Base-by-base conservation (phyloP, 2,888 invertebrate species). In the Cheiracanthium punctorium region DNA sequence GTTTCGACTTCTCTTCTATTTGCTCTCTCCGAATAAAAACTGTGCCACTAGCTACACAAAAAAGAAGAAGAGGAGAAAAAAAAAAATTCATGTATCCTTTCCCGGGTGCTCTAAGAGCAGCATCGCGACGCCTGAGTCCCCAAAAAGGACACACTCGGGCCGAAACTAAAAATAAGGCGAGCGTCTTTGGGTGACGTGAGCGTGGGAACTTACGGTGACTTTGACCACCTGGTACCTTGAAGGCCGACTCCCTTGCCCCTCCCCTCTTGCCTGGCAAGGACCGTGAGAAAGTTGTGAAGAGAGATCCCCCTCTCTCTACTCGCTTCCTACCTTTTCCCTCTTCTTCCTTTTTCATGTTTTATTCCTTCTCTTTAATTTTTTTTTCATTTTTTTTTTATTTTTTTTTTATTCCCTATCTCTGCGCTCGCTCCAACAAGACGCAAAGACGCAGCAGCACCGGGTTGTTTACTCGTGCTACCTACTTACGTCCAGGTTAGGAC, bases 401-500 rank as follows among this genome's bases (percentile, higher is more conserved):
- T 67, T 80, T 65, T 64, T 67, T 71, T n/a, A 30, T 37, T 64
- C 30, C 52, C 52, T n/a, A n/a, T n/a, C n/a, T n/a, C n/a, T 37
- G 12, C 20, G 32, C 69, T 37, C 69, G 67, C 43, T 74, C 72
- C 24, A 33, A 58, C 58, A 58, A 58, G 58, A 58, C 24, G 24
- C 24, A 58, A n/a, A 58, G 32, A 43, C 33, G 82, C 79, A 80
- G 80, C 80, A 80, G n/a, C 79, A 80, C 86, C 80, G 86, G n/a
- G 86, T 80, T 86, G 86, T 86, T 86, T 86, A 86, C 86, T 80
- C 80, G 85, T n/a, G 79, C 85, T 72, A 77, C 82, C 82, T 72
- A 52, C 80, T 76, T 71, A 64, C 30, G 28, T 70, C 29, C 65
- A n/a, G 30, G 52, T 67, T 28, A 79, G 84, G 84, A 73, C 84